phyloP scores from a whole-genome alignment of 1,140 invertebrate species.

The Eriocheir sinensis region DNA sequence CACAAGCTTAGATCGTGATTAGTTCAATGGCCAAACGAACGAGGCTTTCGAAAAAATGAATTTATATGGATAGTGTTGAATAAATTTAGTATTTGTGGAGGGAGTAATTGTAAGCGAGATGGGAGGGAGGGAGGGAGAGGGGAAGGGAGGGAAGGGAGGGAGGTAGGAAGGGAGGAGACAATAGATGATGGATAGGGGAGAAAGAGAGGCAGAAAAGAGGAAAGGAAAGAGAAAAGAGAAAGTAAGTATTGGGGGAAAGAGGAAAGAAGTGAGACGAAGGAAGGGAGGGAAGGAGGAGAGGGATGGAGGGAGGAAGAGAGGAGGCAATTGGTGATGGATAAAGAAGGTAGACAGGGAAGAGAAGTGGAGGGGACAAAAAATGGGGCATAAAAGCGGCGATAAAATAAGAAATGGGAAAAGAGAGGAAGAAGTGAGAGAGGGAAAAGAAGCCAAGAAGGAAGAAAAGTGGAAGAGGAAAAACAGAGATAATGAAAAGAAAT shows the following conservation, averaged over 20 bases:
- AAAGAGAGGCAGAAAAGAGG: neutral
- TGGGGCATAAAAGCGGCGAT: too few relatives aligned
- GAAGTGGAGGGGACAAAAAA: too few relatives aligned
- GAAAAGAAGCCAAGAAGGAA: too few relatives aligned
- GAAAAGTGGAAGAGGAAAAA: neutral
- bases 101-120: neutral
- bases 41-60: slow-evolving; percentile 41
- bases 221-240: too few relatives aligned
- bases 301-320: slow-evolving; percentile 17
- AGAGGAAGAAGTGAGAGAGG: neutral
- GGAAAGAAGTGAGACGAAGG: slow-evolving; percentile 23
- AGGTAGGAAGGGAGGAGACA: too few relatives aligned
- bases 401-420: neutral
- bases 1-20: slow-evolving; percentile 55
- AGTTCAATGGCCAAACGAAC: slow-evolving; percentile 47
- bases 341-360: neutral
- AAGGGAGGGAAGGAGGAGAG: neutral
- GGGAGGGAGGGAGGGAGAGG: slow-evolving; percentile 36
- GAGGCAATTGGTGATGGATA: neutral
- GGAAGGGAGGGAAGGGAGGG: neutral
- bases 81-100: slow-evolving; percentile 34
- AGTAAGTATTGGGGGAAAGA: slow-evolving; percentile 37
- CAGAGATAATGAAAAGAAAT: neutral
- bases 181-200: too few relatives aligned
- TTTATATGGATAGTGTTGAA: slow-evolving; percentile 51